Percentiles rank a stretch among this genome's conserved stretches.
These are phyloP conservation scores for Drosophila asahinai DNA, from an alignment of 1,140 invertebrate genomes.

Conservation along the genomic window DNA sequence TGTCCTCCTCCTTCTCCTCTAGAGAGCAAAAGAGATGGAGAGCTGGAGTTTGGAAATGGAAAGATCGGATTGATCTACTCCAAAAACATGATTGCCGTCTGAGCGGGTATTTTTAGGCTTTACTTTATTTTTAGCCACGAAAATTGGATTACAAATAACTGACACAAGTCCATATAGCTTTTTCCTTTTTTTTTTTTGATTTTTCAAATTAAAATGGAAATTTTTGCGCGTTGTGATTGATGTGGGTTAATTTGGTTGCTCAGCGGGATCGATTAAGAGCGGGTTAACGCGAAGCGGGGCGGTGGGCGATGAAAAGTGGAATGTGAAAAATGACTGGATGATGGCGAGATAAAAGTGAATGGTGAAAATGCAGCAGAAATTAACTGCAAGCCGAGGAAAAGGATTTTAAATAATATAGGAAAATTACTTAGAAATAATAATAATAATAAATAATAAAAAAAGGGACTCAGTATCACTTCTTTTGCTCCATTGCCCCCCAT, in stretches of 20 bases:
- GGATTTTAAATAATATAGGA: not conserved
- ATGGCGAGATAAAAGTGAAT: slow-evolving; percentile 46
- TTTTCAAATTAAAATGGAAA: slow-evolving; percentile 39
- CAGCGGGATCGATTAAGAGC: slow-evolving; percentile 32
- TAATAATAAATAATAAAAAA: not conserved
- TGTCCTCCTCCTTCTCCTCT: not conserved
- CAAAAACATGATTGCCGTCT: slow-evolving; percentile 25
- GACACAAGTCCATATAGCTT: slow-evolving; percentile 24
- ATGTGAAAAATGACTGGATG: slow-evolving; percentile 29
- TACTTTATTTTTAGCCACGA: slow-evolving; percentile 34
- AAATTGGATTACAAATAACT: slow-evolving; percentile 42
- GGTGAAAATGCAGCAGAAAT: slow-evolving; percentile 29
- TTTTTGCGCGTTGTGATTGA: slow-evolving; percentile 42
- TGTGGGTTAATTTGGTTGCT: slow-evolving; percentile 51
- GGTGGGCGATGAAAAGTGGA: slow-evolving; percentile 38
- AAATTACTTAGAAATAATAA: not conserved
- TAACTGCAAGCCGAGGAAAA: not conserved
- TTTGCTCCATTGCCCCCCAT: not conserved
- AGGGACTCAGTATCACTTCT: not conserved
- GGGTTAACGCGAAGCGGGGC: slow-evolving; percentile 1
- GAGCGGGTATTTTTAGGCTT: slow-evolving; percentile 38
- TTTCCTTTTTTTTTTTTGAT: not conserved
- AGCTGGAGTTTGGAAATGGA: slow-evolving; percentile 4
- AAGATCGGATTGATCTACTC: slow-evolving; percentile 18
- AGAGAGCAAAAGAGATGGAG: not conserved